Evolutionary conservation across 2,797 vertebrate genomes (phyloP).

Genomic region (Premnoplex brunnescens): DNA sequence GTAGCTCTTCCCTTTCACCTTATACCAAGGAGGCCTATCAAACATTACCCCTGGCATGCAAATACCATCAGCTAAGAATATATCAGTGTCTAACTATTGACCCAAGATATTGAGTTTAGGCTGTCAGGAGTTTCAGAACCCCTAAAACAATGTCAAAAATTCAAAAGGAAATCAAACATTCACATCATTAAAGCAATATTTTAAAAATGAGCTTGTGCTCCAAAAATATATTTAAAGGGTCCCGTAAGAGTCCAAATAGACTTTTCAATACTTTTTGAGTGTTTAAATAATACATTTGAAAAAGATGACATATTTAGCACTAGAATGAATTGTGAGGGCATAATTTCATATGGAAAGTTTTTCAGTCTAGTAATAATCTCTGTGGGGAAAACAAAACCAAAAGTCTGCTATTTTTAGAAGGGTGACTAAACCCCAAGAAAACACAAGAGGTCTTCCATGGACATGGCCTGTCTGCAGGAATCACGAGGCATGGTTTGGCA

Average conservation of each 20-base stretch:
- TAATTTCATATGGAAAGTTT: not conserved
- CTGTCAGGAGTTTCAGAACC: not conserved
- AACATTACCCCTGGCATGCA: not conserved
- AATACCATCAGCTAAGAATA: not conserved
- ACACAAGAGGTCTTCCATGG: not conserved
- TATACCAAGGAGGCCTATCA: not conserved
- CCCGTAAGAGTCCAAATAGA: not conserved
- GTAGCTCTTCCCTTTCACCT: not conserved
- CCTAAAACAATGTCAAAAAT: not conserved
- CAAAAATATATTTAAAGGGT: not conserved
- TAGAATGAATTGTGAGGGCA: not conserved
- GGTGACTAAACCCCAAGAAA: constrained; percentile 9
- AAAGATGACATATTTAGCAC: not conserved
- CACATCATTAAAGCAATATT: not conserved
- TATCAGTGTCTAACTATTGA: not conserved
- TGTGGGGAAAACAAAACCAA: not conserved
- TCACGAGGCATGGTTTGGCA: not conserved
- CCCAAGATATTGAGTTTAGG: not conserved
- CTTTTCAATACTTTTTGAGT: not conserved
- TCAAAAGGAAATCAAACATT: not conserved
- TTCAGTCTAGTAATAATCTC: not conserved
- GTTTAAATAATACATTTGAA: not conserved
- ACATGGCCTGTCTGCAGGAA: not conserved
- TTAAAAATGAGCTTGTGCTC: not conserved
- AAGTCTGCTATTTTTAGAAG: not conserved